Evolutionary conservation across 2,113 vertebrate genomes (phyloP), one percentile per base, ranked within the genome.

Genomic region (Ornithorhynchus anatinus): DNA sequence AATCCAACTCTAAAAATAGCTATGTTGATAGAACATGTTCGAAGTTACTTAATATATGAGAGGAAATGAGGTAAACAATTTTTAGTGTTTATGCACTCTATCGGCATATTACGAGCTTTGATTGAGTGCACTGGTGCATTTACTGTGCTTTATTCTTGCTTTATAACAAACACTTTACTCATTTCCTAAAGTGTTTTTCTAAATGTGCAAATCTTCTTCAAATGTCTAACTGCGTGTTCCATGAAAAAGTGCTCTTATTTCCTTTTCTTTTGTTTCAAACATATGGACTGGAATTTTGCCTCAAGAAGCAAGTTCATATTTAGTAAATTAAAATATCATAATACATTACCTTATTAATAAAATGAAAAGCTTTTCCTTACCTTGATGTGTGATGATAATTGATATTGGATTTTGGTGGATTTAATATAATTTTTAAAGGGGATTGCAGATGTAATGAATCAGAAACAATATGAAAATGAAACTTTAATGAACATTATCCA

Each of bases 51-150:
- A 51, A 1, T 44, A 64, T 19, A 7, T 50, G 16, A 54, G 22
- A 2, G 13, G 47, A 54, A 67, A 38, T 10, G 6, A 23, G n/a
- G n/a, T n/a, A n/a, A 31, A 47, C 25, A 27, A 6, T 6, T 38
- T 68, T 32, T 3, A 63, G 15, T 32, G 39, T 67, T 58, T 72
- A 62, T 74, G 23, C 69, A 47, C 29, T 73, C 45, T 91, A 92
- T 94, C 93, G 92, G 93, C 91, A 91, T 94, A 93, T 92, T 86
- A 70, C 89, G 90, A 89, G 90, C 88, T 89, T 88, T 84, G 52
- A 68, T 39, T 85, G 85, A 85, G 79, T 86, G 33, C 75, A 77
- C 54, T 84, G 72, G 75, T 79, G 66, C 45, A 25, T 86, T 75
- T 74, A 48, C 83, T 45, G 75, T 84, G 80, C 51, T 84, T 86